Percentiles rank a stretch among this genome's conserved stretches.
Evolutionary conservation across 2,888 invertebrate species (phyloP).

Genomic region (Drosophila ustulata): DNA sequence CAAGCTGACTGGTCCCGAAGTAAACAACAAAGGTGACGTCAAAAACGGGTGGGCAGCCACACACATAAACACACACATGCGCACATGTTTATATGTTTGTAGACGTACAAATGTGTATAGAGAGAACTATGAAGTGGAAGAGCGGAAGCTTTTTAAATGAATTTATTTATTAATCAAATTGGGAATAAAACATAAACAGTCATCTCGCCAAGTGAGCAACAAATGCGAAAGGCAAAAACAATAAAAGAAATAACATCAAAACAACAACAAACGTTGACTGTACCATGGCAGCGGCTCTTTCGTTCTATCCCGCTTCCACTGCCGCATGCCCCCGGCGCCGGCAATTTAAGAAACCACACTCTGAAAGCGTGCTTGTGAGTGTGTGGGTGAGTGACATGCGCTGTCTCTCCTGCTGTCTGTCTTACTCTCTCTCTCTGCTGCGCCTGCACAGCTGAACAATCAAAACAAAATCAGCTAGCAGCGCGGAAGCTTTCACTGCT

Average conservation of each 20-base stretch:
- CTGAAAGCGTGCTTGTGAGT: slow-evolving; percentile 7
- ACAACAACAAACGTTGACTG: slow-evolving; percentile 68
- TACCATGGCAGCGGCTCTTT: slow-evolving; percentile 56
- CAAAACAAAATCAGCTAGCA: slow-evolving; percentile 62
- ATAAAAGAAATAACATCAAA: slow-evolving; percentile 43
- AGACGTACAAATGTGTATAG: not conserved
- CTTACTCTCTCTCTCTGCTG: slow-evolving; percentile 19
- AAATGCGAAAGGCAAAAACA: slow-evolving; percentile 32
- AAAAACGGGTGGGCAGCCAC: slow-evolving; percentile 53
- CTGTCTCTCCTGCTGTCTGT: slow-evolving; percentile 8
- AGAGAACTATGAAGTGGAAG: slow-evolving; percentile 21
- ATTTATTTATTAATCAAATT: slow-evolving; percentile 75
- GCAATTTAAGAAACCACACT: slow-evolving; percentile 45
- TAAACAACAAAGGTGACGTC: slow-evolving; percentile 82
- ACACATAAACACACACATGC: not conserved
- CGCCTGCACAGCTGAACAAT: slow-evolving; percentile 68
- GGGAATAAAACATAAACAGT: slow-evolving; percentile 58
- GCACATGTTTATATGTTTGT: not conserved
- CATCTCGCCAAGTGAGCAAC: slow-evolving; percentile 42
- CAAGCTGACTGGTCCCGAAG: slow-evolving; percentile 61
- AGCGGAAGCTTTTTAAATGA: slow-evolving; percentile 64
- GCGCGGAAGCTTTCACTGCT: slow-evolving; percentile 48
- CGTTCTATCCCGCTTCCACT: slow-evolving; percentile 14
- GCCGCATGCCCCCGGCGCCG: slow-evolving; percentile 31
- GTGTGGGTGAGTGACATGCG: slow-evolving; percentile 47